phyloP scores from a whole-genome alignment of 2,888 invertebrate species.

The Anthophora plumipes region DNA sequence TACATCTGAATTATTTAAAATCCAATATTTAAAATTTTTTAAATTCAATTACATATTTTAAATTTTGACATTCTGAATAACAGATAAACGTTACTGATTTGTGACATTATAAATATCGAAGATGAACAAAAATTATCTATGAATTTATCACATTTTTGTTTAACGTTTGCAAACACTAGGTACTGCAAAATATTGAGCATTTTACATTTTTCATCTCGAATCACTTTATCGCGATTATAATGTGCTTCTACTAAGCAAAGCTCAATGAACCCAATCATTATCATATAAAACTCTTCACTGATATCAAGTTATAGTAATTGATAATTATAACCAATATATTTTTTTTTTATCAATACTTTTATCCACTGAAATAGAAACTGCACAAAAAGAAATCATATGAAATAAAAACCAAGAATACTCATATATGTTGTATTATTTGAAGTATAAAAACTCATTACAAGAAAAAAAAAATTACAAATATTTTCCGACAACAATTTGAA shows the following conservation, averaged over 20 bases:
- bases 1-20: not conserved
- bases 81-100: not conserved
- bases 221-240: not conserved
- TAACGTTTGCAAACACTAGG: not conserved
- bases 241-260: not conserved
- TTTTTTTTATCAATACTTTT: not conserved
- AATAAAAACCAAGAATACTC: slow-evolving; percentile 4
- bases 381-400: not conserved
- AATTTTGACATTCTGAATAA: not conserved
- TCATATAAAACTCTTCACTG: not conserved
- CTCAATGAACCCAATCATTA: not conserved
- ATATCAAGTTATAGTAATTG: slow-evolving; percentile 14
- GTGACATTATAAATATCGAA: slow-evolving; percentile 17
- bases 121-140: slow-evolving; percentile 13
- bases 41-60: too few relatives aligned
- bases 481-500: not conserved
- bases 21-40: not conserved
- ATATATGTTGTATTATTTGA: not conserved
- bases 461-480: not conserved
- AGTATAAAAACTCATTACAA: not conserved
- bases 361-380: slow-evolving; percentile 4
- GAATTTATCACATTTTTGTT: slow-evolving; percentile 29
- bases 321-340: not conserved
- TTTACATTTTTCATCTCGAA: slow-evolving; percentile 1
- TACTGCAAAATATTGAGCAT: slow-evolving; percentile 27